Evolutionary conservation across 1,140 invertebrate species (phyloP).

Genomic region (Ladona fulva): DNA sequence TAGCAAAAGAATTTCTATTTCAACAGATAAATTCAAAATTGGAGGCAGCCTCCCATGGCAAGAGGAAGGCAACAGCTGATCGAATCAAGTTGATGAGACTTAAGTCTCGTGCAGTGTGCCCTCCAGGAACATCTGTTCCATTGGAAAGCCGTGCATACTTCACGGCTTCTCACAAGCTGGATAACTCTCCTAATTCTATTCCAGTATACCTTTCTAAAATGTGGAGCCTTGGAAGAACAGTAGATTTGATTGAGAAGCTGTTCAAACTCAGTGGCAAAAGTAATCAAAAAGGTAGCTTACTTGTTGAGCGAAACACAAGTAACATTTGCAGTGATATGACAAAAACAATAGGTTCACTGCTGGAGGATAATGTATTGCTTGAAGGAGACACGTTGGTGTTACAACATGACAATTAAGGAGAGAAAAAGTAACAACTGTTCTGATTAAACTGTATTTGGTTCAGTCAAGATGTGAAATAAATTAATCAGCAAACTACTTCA

Average conservation of each 20-base stretch:
- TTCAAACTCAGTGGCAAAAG: not conserved
- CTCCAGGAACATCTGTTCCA: not conserved
- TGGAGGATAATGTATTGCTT: not conserved
- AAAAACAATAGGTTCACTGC: not conserved
- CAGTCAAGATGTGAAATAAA: no score
- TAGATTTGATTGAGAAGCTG: not conserved
- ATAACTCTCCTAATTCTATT: not conserved
- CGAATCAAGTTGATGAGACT: not conserved
- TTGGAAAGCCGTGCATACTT: not conserved
- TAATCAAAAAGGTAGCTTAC: not conserved
- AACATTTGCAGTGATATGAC: not conserved
- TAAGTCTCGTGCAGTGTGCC: not conserved
- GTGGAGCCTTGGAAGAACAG: not conserved
- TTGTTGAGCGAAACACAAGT: not conserved
- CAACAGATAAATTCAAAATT: not conserved
- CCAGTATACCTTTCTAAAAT: not conserved
- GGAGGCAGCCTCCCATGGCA: not conserved
- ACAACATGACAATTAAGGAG: no score
- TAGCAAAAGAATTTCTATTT: not conserved
- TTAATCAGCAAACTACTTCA: no score
- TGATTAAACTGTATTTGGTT: no score
- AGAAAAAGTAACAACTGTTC: no score
- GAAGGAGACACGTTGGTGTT: not conserved
- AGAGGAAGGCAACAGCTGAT: not conserved
- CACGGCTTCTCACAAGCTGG: not conserved